Percentiles rank a stretch among this genome's conserved stretches.
phyloP scores from a whole-genome alignment of 1,140 invertebrate species.

The Zaprionus gabonicus region DNA sequence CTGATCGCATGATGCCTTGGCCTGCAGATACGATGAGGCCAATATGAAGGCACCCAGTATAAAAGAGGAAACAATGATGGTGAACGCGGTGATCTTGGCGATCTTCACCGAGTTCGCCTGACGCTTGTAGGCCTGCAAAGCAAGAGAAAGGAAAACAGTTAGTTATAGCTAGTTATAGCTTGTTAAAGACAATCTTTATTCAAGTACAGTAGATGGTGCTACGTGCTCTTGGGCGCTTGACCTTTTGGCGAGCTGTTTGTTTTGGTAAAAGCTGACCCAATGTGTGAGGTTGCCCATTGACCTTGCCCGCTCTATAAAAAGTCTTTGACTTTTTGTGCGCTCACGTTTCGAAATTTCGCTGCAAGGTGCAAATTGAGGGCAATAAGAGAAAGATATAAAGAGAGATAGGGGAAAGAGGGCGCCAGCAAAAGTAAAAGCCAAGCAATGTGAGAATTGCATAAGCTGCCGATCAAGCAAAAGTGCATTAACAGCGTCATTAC shows the following conservation, averaged over 20 bases:
- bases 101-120: conserved; percentile 91
- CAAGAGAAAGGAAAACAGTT: background rate
- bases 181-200: background rate
- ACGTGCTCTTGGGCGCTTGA: conserved; percentile 56
- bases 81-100: conserved; percentile 91
- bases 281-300: conserved; percentile 17
- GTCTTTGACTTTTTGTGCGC: conserved; percentile 33
- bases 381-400: conserved; percentile 13
- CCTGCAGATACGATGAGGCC: conserved; percentile 92
- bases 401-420: background rate
- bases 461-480: conserved; percentile 24
- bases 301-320: conserved; percentile 27
- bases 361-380: conserved; percentile 41
- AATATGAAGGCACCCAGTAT: conserved; percentile 92
- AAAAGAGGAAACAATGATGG: conserved; percentile 90
- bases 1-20: conserved; percentile 89
- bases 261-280: conserved; percentile 42
- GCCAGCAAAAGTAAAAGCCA: conserved; percentile 5
- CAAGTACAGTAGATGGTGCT: conserved; percentile 25
- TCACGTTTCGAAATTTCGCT: conserved; percentile 53
- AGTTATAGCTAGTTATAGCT: background rate
- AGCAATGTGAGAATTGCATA: conserved; percentile 13
- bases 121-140: conserved; percentile 90
- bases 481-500: background rate
- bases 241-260: conserved; percentile 40